Percentiles rank a stretch among this genome's conserved stretches.
Conservation (phyloP, 2,888 invertebrate genomes). For the Stictocephala bisonia region DNA sequence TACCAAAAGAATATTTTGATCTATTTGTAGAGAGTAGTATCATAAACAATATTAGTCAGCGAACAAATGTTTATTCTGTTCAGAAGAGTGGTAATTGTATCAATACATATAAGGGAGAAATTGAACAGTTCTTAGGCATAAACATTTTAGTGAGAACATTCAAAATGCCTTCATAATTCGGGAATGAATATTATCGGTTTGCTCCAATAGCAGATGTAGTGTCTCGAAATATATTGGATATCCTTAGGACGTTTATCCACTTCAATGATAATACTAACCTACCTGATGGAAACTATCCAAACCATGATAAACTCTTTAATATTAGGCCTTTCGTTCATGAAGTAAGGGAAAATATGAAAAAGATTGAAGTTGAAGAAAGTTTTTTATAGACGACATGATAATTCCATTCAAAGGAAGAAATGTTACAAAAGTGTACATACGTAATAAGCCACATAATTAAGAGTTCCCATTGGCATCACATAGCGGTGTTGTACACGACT, state of each 20-base stretch:
- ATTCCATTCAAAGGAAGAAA: slow-evolving; percentile 59
- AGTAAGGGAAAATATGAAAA: slow-evolving; percentile 51
- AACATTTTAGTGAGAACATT: slow-evolving; percentile 55
- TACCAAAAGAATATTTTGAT: slow-evolving; percentile 26
- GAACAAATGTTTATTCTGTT: slow-evolving; percentile 35
- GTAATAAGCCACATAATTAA: slow-evolving; percentile 55
- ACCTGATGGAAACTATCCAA: slow-evolving; percentile 23
- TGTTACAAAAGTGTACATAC: slow-evolving; percentile 57
- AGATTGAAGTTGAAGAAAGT: slow-evolving; percentile 58
- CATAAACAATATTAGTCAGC: slow-evolving; percentile 6
- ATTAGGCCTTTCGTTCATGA: slow-evolving; percentile 55
- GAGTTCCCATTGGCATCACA: slow-evolving; percentile 51
- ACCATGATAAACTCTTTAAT: slow-evolving; percentile 57
- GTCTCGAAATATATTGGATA: slow-evolving; percentile 57
- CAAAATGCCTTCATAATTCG: slow-evolving; percentile 57
- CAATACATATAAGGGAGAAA: slow-evolving; percentile 52
- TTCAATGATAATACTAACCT: slow-evolving; percentile 44
- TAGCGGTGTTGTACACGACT: slow-evolving; percentile 59
- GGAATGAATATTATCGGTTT: slow-evolving; percentile 55
- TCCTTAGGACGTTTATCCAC: slow-evolving; percentile 38
- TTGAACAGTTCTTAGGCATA: slow-evolving; percentile 56
- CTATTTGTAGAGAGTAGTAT: slow-evolving; percentile 5
- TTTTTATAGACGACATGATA: slow-evolving; percentile 59
- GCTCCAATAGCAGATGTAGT: slow-evolving; percentile 56
- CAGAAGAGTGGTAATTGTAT: slow-evolving; percentile 52